These are phyloP conservation scores for Pseudonaja textilis DNA, from an alignment of 2,113 vertebrate species.

Conservation along the genomic window DNA sequence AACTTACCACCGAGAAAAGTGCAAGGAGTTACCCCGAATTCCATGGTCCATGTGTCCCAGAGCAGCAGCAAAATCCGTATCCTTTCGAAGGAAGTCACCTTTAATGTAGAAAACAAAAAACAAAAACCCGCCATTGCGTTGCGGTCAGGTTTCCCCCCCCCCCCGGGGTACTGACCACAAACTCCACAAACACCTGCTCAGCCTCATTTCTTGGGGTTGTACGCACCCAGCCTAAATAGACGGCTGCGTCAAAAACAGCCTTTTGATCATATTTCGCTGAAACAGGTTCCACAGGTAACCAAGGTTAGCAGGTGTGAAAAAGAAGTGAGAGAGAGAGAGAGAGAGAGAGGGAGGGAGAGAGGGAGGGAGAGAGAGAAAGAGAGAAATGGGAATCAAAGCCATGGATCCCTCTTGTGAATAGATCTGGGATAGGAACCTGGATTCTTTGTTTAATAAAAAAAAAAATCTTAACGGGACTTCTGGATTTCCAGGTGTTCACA, in stretches of 20 bases:
- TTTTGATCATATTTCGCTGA: neutral
- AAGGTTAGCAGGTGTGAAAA: neutral
- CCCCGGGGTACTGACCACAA: neutral
- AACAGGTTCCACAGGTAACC: neutral
- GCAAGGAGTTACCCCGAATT: neutral
- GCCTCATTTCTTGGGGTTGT: neutral
- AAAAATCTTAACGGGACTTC: neutral
- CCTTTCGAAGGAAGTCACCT: neutral
- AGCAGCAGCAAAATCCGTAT: neutral
- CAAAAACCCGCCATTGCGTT: neutral
- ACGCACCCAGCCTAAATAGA: neutral
- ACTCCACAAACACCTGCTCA: neutral
- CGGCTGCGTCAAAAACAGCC: neutral
- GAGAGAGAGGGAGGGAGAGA: no score
- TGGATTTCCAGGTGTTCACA: neutral
- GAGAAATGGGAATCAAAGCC: neutral
- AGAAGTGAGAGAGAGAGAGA: rapidly evolving
- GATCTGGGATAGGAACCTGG: neutral
- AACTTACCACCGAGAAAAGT: neutral
- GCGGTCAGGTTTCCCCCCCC: neutral
- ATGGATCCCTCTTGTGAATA: neutral
- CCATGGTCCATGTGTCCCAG: neutral
- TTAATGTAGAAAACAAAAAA: neutral
- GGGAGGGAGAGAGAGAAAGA: no score
- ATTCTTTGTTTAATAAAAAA: neutral